phyloP scores from a whole-genome alignment of 2,797 vertebrate species.

The Paedocypris micromegethes region DNA sequence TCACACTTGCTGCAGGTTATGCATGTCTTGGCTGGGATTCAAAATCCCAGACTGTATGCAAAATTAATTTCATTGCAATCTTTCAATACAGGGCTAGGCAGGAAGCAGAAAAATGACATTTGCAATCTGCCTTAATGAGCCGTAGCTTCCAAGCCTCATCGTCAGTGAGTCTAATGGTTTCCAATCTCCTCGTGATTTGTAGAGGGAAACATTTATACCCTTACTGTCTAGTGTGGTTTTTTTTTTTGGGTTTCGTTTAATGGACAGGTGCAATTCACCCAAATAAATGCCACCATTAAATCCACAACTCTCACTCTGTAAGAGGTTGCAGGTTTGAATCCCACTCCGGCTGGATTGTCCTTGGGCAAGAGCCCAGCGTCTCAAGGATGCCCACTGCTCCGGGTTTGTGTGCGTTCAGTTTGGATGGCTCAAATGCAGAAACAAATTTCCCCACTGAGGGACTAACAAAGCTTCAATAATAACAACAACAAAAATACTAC shows the following conservation, averaged over 20 bases:
- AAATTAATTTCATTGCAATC: conserved; percentile 53
- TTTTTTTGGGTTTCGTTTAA: conserved; percentile 30
- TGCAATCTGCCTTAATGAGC: conserved; percentile 55
- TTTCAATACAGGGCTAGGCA: conserved; percentile 43
- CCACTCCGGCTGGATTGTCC: no score
- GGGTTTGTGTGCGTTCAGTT: no score
- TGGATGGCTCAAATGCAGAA: no score
- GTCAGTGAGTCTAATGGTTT: conserved; percentile 45
- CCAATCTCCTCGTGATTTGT: conserved; percentile 45
- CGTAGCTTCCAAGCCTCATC: conserved; percentile 44
- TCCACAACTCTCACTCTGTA: no score
- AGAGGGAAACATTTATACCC: conserved; percentile 42
- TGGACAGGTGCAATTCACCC: conserved; percentile 17
- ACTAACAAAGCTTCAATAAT: no score
- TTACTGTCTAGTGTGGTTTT: conserved; percentile 27
- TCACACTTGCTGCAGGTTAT: conserved; percentile 48
- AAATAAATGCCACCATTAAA: conserved; percentile 18
- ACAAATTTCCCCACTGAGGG: no score
- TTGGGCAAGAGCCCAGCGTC: no score
- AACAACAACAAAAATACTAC: no score
- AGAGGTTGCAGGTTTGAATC: no score
- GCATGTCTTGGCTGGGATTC: conserved; percentile 49
- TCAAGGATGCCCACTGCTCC: no score
- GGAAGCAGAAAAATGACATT: conserved; percentile 53
- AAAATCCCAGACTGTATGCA: conserved; percentile 47